Evolutionary conservation across 2,888 invertebrate genomes (phyloP).

Genomic region (Drosophila differens): DNA sequence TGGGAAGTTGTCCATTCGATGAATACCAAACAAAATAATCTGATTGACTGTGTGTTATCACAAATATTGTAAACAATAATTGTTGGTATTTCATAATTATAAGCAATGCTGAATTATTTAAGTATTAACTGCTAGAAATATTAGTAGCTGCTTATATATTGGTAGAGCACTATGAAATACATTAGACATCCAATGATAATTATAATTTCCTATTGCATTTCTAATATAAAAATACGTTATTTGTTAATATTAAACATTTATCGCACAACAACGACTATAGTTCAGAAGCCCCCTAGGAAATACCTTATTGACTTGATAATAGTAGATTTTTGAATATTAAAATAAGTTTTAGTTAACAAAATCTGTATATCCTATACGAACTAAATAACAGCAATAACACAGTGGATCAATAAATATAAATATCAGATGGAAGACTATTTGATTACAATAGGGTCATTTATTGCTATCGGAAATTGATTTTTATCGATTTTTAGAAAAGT

Average conservation of each 20-base stretch:
- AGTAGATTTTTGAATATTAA: not conserved
- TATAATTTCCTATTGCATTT: not conserved
- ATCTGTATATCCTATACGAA: not conserved
- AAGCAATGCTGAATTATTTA: not conserved
- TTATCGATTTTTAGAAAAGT: not conserved
- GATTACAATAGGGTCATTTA: not conserved
- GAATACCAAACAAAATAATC: not conserved
- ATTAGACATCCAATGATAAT: not conserved
- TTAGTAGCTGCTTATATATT: not conserved
- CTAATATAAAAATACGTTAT: not conserved
- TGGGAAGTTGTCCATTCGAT: not conserved
- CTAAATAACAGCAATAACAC: not conserved
- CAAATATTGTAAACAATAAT: not conserved
- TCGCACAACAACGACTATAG: not conserved
- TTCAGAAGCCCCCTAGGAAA: not conserved
- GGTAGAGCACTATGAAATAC: not conserved
- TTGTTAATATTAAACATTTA: not conserved
- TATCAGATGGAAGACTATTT: not conserved
- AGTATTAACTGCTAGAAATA: not conserved
- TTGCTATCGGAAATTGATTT: not conserved
- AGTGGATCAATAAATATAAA: not conserved
- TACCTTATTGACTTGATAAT: not conserved
- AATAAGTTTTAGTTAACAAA: not conserved
- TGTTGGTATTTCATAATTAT: not conserved
- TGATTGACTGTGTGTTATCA: constrained; percentile 11